Percentiles rank a stretch among this genome's conserved stretches.
Evolutionary conservation across 2,797 vertebrate species (phyloP).

Genomic region (Sphenodon punctatus): DNA sequence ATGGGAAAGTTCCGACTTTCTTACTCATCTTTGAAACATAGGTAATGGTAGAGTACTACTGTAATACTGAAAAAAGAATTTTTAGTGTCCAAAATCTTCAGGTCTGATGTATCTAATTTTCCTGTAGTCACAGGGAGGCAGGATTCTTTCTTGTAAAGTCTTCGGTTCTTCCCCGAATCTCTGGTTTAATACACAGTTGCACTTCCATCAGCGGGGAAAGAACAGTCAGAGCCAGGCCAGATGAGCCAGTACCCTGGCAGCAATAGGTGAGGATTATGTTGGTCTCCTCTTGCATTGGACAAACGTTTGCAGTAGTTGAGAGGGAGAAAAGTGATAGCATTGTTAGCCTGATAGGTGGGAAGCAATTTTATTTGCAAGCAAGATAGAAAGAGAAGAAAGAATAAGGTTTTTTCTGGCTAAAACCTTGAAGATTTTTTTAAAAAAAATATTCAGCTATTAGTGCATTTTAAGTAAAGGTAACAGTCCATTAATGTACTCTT

Average conservation of each 20-base stretch:
- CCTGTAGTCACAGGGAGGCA: background rate
- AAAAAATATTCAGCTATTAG: too few relatives aligned
- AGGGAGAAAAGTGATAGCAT: background rate
- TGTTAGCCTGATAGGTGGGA: background rate
- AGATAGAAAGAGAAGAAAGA: background rate
- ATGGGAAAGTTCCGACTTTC: too few relatives aligned
- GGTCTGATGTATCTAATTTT: background rate
- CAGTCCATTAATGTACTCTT: background rate
- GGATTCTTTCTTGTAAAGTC: background rate
- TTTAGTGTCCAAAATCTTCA: background rate
- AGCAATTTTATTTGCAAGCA: background rate
- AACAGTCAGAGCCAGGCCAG: background rate
- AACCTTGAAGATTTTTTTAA: background rate
- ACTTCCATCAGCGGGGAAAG: background rate
- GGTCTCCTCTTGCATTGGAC: background rate
- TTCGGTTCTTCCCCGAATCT: background rate
- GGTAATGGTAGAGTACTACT: background rate
- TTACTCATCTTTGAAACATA: too few relatives aligned
- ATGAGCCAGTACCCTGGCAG: too few relatives aligned
- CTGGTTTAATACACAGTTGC: background rate
- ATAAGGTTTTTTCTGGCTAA: background rate
- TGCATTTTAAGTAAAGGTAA: background rate
- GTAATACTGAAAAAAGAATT: background rate
- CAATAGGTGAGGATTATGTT: background rate
- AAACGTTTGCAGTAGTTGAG: background rate